Percentiles rank a stretch among this genome's conserved stretches.
These are phyloP conservation scores for Tachycineta bicolor DNA, from an alignment of 2,113 vertebrate species.

Conservation along the genomic window DNA sequence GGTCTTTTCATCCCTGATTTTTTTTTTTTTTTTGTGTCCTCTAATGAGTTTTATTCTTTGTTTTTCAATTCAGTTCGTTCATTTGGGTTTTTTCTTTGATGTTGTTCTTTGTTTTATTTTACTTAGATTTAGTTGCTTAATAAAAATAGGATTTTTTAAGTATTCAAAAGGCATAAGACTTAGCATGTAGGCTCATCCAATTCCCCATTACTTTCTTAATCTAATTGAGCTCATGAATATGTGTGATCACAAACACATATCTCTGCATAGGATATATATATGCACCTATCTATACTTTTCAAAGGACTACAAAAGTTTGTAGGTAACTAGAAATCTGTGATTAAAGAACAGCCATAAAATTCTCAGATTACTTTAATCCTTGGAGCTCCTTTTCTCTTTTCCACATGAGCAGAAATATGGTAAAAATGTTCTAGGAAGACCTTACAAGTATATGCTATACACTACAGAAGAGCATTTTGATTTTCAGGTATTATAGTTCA, in stretches of 20 bases:
- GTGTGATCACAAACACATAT: background rate
- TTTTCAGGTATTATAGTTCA: background rate
- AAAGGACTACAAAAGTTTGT: background rate
- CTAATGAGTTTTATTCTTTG: background rate
- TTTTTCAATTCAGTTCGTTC: background rate
- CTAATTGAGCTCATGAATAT: background rate
- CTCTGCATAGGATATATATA: too few relatives aligned
- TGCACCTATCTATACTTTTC: background rate
- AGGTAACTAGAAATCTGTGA: background rate
- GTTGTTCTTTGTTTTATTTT: background rate
- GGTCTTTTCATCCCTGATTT: background rate
- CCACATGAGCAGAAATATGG: background rate
- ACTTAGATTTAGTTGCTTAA: background rate
- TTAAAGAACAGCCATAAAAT: background rate
- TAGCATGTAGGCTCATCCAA: background rate
- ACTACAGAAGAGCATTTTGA: background rate
- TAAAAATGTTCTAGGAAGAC: background rate
- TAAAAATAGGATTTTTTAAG: background rate
- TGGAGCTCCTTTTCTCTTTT: background rate
- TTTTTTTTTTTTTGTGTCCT: background rate
- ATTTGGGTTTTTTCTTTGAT: background rate
- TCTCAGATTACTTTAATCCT: background rate
- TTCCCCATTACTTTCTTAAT: background rate
- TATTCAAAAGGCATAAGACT: background rate
- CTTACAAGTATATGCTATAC: fast-evolving